Percentiles rank a stretch among this genome's conserved stretches.
Evolutionary conservation across 2,888 invertebrate genomes (phyloP).

Genomic region (Campoletis raptor): DNA sequence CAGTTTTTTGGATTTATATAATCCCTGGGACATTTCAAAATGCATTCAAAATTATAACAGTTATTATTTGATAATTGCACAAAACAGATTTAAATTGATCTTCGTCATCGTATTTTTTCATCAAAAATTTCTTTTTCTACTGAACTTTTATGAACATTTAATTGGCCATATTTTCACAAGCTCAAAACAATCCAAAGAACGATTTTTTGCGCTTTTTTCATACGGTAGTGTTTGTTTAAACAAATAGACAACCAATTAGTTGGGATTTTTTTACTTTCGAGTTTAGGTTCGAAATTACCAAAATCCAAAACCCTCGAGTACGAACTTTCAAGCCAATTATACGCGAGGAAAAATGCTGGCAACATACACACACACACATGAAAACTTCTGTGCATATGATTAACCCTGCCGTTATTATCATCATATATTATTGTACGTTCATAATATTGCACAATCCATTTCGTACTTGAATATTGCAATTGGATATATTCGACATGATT

Average conservation of each 20-base stretch:
- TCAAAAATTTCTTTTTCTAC: no score
- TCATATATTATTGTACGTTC: conserved; percentile 18
- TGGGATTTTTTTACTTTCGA: not conserved
- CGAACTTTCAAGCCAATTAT: not conserved
- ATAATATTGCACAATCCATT: conserved; percentile 19
- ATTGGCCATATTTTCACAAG: no score
- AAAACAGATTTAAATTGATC: no score
- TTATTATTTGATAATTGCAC: no score
- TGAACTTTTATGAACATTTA: no score
- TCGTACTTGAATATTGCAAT: conserved; percentile 31
- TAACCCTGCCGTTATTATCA: not conserved
- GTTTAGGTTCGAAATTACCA: not conserved
- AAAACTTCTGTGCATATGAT: not conserved
- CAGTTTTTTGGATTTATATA: no score
- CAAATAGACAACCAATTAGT: not conserved
- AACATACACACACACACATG: not conserved
- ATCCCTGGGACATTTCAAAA: no score
- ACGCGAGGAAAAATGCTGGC: not conserved
- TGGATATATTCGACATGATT: conserved; percentile 9
- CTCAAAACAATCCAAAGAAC: no score
- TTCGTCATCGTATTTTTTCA: not conserved
- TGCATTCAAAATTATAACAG: no score
- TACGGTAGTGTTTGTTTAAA: not conserved
- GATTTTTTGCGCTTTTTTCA: not conserved
- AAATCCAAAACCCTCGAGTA: not conserved